These are phyloP conservation scores for Chloroclysta siterata DNA, from an alignment of 2,888 invertebrate genomes.

Conservation along the genomic window DNA sequence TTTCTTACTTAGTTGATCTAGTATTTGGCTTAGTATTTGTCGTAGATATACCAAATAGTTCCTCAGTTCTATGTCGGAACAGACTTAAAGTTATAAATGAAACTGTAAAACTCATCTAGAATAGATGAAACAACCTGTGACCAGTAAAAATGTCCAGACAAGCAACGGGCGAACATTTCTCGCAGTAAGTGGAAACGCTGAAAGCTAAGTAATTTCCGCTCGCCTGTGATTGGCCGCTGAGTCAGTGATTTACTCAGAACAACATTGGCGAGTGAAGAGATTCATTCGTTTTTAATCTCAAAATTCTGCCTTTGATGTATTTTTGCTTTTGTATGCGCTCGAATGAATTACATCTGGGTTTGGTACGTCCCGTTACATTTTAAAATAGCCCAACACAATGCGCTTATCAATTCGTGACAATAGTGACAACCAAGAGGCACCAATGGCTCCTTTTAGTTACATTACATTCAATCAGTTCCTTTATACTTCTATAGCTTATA, in stretches of 20 bases:
- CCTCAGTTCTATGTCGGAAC: neutral
- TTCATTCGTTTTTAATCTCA: slow-evolving; percentile 2
- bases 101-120: neutral
- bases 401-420: neutral
- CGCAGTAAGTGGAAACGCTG: slow-evolving; percentile 24
- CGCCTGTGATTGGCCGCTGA: slow-evolving; percentile 12
- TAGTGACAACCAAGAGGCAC: slow-evolving; percentile 5
- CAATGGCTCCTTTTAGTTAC: slow-evolving; percentile 3
- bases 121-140: neutral
- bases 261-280: slow-evolving; percentile 15
- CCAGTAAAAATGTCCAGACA: neutral
- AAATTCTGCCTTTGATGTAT: slow-evolving; percentile 2
- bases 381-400: neutral
- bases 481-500: neutral
- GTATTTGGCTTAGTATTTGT: too few species aligned
- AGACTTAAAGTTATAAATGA: neutral
- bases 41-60: too few species aligned
- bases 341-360: neutral
- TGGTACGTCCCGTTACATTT: neutral
- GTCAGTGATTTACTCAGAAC: slow-evolving; percentile 17
- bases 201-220: slow-evolving; percentile 29
- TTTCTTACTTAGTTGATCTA: too few species aligned
- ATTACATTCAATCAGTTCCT: neutral
- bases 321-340: slow-evolving; percentile 7
- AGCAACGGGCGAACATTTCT: slow-evolving; percentile 5